Evolutionary conservation across 2,113 vertebrate genomes (phyloP).

Genomic region (Bothrops jararaca): DNA sequence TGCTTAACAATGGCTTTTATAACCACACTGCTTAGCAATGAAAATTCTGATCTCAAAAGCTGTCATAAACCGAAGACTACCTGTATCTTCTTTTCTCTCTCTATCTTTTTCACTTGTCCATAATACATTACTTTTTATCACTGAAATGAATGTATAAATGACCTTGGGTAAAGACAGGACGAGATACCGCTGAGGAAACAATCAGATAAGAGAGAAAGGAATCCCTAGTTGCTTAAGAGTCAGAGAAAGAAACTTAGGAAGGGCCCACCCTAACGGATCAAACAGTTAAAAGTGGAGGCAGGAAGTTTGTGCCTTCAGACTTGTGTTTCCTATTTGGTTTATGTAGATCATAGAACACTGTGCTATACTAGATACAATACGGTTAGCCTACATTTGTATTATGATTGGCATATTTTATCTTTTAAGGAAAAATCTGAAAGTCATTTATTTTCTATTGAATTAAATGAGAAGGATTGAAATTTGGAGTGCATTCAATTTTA

Average conservation of each 20-base stretch:
- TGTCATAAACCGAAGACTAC: neutral
- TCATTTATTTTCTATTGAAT: neutral
- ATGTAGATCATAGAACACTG: neutral
- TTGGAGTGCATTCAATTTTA: conserved; percentile 37
- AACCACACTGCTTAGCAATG: neutral
- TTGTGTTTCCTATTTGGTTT: neutral
- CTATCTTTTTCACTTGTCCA: neutral
- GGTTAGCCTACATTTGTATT: neutral
- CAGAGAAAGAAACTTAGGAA: neutral
- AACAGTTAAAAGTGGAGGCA: neutral
- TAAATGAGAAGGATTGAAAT: neutral
- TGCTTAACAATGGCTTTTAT: neutral
- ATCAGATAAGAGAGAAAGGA: neutral
- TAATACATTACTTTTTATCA: neutral
- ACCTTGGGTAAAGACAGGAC: neutral
- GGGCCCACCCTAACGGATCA: neutral
- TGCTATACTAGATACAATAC: neutral
- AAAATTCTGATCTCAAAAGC: neutral
- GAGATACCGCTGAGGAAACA: neutral
- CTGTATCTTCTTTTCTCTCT: neutral
- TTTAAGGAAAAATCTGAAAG: neutral
- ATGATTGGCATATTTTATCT: neutral
- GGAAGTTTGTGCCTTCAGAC: neutral
- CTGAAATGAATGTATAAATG: neutral
- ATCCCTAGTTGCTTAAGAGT: neutral